These are phyloP conservation scores for Atlantisia rogersi DNA, from an alignment of 2,113 vertebrate genomes.

Conservation along the genomic window DNA sequence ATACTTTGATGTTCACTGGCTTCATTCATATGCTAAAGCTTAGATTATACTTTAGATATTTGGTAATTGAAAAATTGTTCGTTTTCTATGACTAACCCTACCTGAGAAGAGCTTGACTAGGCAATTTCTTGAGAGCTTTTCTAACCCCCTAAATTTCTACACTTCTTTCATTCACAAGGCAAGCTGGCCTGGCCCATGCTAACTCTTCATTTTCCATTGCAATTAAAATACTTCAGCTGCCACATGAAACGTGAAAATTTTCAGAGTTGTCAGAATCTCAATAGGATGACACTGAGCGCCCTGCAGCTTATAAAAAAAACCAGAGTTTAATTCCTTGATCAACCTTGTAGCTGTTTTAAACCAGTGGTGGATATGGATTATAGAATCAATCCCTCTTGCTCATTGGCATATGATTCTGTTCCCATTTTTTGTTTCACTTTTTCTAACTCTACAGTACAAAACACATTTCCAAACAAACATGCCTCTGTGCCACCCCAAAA, in stretches of 20 bases:
- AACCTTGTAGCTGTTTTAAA: not conserved
- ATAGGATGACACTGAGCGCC: not conserved
- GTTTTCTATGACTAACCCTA: not conserved
- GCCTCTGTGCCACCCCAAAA: not conserved
- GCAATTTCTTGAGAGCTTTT: not conserved
- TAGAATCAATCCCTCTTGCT: not conserved
- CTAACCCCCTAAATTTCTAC: not conserved
- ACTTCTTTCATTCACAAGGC: not conserved
- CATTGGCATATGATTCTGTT: not conserved
- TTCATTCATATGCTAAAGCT: not conserved
- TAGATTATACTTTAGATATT: not conserved
- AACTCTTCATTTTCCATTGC: not conserved
- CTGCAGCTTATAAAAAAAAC: not conserved
- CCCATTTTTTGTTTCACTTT: not conserved
- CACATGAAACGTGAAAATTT: not conserved
- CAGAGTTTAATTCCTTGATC: not conserved
- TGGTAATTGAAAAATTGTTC: not conserved
- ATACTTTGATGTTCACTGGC: not conserved
- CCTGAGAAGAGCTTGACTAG: not conserved
- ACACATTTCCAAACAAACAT: not conserved
- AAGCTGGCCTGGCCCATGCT: not conserved
- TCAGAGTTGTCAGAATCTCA: not conserved
- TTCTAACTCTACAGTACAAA: not conserved
- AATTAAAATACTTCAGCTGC: not conserved
- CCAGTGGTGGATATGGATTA: not conserved